Percentiles rank a stretch among this genome's conserved stretches.
These are phyloP conservation scores for Microchrysa polita DNA, from an alignment of 2,888 invertebrate genomes.

Conservation along the genomic window DNA sequence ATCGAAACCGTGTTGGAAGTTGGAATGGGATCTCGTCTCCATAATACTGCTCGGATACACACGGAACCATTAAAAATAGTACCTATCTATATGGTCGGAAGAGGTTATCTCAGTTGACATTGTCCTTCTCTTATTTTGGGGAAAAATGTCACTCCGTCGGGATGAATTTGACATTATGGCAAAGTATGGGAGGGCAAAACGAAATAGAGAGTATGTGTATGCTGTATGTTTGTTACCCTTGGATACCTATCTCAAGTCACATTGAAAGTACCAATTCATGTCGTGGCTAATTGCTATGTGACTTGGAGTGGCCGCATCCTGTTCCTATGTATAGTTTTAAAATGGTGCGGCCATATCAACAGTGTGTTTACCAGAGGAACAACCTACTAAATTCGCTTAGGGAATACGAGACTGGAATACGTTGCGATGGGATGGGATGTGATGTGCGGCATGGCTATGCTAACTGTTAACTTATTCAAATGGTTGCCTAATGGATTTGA, in stretches of 20 bases:
- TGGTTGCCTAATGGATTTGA: conserved; percentile 41
- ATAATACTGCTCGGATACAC: neutral
- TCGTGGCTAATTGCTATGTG: conserved; percentile 48
- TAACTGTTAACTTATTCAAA: conserved; percentile 20
- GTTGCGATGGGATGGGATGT: conserved; percentile 34
- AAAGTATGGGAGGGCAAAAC: neutral
- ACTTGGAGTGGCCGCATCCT: conserved; percentile 41
- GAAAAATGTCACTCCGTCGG: conserved; percentile 6
- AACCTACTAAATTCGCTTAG: conserved; percentile 40
- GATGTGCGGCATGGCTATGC: conserved; percentile 19
- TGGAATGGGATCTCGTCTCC: neutral
- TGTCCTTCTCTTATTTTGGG: neutral
- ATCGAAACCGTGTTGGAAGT: too few relatives aligned
- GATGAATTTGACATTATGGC: conserved; percentile 15
- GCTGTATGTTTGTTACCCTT: conserved; percentile 30
- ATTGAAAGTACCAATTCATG: conserved; percentile 47
- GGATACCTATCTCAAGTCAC: conserved; percentile 39
- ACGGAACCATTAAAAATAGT: neutral
- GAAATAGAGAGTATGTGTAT: conserved; percentile 11
- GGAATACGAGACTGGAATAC: conserved; percentile 38
- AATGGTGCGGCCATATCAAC: conserved; percentile 45
- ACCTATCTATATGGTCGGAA: neutral
- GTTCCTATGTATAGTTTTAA: neutral
- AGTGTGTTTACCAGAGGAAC: conserved; percentile 35
- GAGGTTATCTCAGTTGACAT: neutral